Conservation (phyloP, 2,113 vertebrate species). For the Microcebus ravelobensis region DNA sequence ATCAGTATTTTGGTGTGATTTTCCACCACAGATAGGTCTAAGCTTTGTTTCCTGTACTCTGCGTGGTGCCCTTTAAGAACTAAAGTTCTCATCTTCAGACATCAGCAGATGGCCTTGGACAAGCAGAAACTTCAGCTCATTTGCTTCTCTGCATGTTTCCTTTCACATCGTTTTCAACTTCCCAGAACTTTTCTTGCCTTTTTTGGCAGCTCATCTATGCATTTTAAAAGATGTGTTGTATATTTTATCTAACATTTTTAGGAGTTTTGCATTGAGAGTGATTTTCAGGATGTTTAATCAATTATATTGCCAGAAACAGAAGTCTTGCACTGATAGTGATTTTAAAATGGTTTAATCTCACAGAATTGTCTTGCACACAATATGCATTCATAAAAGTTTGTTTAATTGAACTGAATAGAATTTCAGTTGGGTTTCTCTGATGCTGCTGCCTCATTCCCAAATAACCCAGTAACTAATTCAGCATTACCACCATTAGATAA, state of each 20-base stretch:
- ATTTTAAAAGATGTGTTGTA: slow-evolving; percentile 39
- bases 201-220: not conserved
- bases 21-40: not conserved
- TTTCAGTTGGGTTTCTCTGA: not conserved
- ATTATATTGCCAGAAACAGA: not conserved
- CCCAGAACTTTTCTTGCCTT: not conserved
- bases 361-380: not conserved
- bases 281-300: not conserved
- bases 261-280: not conserved
- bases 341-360: slow-evolving; percentile 47
- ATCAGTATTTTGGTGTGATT: not conserved
- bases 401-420: not conserved
- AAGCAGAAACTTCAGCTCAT: not conserved
- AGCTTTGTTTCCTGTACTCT: not conserved
- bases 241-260: not conserved
- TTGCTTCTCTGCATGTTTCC: not conserved
- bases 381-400: not conserved
- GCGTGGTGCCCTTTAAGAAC: not conserved
- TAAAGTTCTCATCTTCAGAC: not conserved
- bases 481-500: not conserved
- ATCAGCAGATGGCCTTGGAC: not conserved
- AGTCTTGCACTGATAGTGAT: not conserved
- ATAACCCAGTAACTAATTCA: not conserved
- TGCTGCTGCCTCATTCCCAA: not conserved
- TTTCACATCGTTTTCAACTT: not conserved